These are phyloP conservation scores for Hylaeus volcanicus DNA, from an alignment of 1,140 invertebrate genomes.

Conservation along the genomic window DNA sequence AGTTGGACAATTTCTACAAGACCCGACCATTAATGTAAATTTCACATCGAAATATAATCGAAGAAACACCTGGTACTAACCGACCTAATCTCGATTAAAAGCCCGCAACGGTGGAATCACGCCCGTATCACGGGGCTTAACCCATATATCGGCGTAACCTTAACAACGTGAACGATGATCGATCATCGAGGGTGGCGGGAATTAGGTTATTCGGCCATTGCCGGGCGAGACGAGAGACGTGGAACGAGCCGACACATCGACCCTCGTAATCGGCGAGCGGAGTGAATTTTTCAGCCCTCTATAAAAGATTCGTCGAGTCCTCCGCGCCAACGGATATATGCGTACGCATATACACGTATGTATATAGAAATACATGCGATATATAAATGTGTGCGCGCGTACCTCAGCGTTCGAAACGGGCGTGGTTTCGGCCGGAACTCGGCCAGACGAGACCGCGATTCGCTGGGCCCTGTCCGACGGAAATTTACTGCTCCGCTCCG, in stretches of 20 bases:
- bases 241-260: conserved; percentile 5
- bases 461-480: conserved; percentile 49
- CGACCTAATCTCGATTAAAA: too few relatives aligned
- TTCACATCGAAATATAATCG: too few relatives aligned
- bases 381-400: too few relatives aligned
- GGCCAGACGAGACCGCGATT: conserved; percentile 55
- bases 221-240: background rate
- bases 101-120: too few relatives aligned
- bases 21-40: too few relatives aligned
- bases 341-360: too few relatives aligned
- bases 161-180: conserved; percentile 12
- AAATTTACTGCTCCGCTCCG: conserved; percentile 38
- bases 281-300: conserved; percentile 50
- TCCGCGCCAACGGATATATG: too few relatives aligned
- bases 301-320: conserved; percentile 46
- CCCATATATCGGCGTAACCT: too few relatives aligned
- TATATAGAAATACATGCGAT: too few relatives aligned
- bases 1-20: too few relatives aligned
- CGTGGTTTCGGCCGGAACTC: conserved; percentile 55
- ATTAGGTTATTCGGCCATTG: conserved; percentile 52
- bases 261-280: conserved; percentile 34
- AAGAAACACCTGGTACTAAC: too few relatives aligned
- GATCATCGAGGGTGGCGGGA: conserved; percentile 35
- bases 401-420: background rate
- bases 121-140: too few relatives aligned